Conservation (phyloP, 2,888 invertebrate species). For the Lasioglossum villosulum region DNA sequence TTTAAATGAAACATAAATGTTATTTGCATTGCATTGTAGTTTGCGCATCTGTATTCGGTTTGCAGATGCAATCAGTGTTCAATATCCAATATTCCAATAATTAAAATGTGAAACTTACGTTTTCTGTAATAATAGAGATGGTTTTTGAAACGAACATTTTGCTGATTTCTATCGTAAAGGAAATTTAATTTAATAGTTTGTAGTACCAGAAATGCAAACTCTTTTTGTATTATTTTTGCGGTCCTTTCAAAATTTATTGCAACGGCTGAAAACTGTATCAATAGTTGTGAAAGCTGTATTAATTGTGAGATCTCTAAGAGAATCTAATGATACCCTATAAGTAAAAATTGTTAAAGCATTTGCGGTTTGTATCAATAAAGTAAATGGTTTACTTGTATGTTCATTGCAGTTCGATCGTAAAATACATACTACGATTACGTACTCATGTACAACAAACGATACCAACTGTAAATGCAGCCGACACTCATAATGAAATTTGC, state of each 20-base stretch:
- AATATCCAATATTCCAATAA: not conserved
- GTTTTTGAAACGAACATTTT: not conserved
- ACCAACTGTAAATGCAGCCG: not conserved
- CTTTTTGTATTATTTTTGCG: not conserved
- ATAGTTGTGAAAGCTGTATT: not conserved
- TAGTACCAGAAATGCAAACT: not conserved
- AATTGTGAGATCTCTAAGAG: not conserved
- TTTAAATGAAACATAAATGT: too few species aligned
- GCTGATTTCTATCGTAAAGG: not conserved
- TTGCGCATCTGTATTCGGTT: too few species aligned
- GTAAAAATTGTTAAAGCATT: not conserved
- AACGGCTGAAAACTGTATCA: not conserved
- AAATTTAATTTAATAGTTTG: too few species aligned
- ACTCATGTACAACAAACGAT: not conserved
- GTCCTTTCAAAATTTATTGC: not conserved
- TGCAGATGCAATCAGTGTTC: too few species aligned
- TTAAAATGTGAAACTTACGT: not conserved
- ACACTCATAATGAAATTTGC: not conserved
- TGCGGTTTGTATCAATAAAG: not conserved
- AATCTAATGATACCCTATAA: not conserved
- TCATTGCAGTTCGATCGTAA: not conserved
- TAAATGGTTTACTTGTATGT: not conserved
- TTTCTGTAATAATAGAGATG: not conserved
- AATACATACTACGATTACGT: not conserved
- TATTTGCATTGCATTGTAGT: too few species aligned